These are phyloP conservation scores for Rhaphigaster nebulosa DNA, from an alignment of 2,888 invertebrate species.

Conservation along the genomic window DNA sequence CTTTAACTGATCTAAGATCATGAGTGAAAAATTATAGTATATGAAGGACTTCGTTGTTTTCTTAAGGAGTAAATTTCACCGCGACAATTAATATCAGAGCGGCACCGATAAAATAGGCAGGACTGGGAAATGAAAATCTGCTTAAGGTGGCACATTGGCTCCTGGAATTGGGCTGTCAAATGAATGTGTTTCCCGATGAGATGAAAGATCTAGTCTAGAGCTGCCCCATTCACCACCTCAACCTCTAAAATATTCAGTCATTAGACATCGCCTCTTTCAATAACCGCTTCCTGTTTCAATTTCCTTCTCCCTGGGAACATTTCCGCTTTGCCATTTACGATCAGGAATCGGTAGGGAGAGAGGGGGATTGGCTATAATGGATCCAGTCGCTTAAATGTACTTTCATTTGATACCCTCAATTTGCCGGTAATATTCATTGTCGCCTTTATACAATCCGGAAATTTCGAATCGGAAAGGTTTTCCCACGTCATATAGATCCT, in stretches of 20 bases:
- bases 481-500: no score
- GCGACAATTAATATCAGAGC: neutral
- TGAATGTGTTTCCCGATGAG: neutral
- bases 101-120: neutral
- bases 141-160: neutral
- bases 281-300: slow-evolving; percentile 6
- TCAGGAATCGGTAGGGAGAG: neutral
- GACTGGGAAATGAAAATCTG: neutral
- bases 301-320: neutral
- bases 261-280: slow-evolving; percentile 17
- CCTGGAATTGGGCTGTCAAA: neutral
- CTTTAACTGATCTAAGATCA: no score
- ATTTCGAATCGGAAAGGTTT: neutral
- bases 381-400: neutral
- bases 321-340: neutral
- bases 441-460: neutral
- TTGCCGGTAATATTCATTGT: neutral
- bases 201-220: neutral
- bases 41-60: no score
- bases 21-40: no score
- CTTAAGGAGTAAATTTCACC: no score
- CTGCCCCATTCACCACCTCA: neutral
- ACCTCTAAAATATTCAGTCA: neutral
- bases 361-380: neutral
- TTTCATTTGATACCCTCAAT: neutral